Evolutionary conservation across 2,113 vertebrate genomes (phyloP).

Genomic region (Dicrurus megarhynchus): DNA sequence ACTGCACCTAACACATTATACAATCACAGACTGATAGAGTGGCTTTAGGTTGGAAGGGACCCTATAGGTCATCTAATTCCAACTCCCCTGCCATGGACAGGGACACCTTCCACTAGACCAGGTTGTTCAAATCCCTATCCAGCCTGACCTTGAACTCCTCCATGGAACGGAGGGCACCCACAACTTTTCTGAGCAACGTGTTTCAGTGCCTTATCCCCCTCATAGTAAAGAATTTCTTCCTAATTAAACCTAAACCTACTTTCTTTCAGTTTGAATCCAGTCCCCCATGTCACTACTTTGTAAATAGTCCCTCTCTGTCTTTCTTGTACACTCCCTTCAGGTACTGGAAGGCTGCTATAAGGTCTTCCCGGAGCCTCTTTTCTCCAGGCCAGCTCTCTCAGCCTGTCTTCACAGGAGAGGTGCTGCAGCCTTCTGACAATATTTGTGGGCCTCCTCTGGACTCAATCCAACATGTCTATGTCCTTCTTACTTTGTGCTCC

Average conservation of each 20-base stretch:
- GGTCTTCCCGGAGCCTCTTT: neutral
- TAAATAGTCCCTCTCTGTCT: neutral
- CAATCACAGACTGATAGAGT: neutral
- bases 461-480: neutral
- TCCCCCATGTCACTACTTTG: neutral
- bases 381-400: neutral
- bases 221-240: neutral
- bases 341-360: neutral
- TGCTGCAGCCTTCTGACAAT: neutral
- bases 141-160: neutral
- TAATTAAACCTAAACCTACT: neutral
- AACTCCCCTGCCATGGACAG: neutral
- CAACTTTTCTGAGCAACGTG: neutral
- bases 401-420: neutral
- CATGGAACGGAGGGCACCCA: accelerated
- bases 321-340: neutral
- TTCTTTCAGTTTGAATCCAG: neutral
- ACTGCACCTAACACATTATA: neutral
- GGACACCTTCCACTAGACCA: neutral
- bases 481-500: accelerated
- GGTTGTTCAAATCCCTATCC: neutral
- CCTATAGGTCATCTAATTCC: neutral
- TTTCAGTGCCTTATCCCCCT: neutral
- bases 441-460: neutral
- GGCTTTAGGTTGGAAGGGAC: neutral